Base-by-base conservation (phyloP, 2,888 invertebrate genomes). In the Nemotelus nigrinus region DNA sequence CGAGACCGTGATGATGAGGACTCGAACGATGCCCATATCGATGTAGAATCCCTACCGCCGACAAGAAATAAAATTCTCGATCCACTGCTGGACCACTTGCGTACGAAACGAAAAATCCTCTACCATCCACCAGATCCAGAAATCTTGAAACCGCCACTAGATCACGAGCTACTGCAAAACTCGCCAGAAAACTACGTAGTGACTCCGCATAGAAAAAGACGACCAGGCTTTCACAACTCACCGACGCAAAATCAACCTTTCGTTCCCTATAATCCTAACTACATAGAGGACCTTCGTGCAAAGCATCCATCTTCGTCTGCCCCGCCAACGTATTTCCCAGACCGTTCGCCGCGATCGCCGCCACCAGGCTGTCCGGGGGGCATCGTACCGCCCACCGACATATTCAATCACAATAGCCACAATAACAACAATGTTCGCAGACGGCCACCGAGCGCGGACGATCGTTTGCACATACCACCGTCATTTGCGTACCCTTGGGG, bases 221-320 rank as follows among this genome's bases (percentile, higher is more conserved):
- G 95, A 85, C 95, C 95, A 0, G 95, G 95, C 72, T 96, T 96
- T 83, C 94, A 95, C 85, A 95, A 95, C 84, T 93, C 95, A 53
- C 95, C 95, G 41, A 93, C 94, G 80, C 95, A 95, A 85, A 95
- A 95, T 87, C 94, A 94, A 80, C 94, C 95, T 57, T 95, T 95
- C 84, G 94, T 95, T 81, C 94, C 95, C 78, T 94, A 94, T 85
- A 92, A 92, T 81, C 93, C 93, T 77, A 92, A 92, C 81, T 92
- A 93, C 84, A 89, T 93, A 82, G 93, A 93, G 85, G 93, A 93
- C 84, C 90, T 92, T 83, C 89, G 92, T 81, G 91, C 92, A 82
- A 90, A 91, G 78, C 87, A 92, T 63, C 83, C 89, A 84, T 93
- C 93, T 82, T 88, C 92, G 72, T 93, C 94, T 58, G 93, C 94